Base-by-base conservation (phyloP, 2,888 invertebrate species). In the Pocota personata region DNA sequence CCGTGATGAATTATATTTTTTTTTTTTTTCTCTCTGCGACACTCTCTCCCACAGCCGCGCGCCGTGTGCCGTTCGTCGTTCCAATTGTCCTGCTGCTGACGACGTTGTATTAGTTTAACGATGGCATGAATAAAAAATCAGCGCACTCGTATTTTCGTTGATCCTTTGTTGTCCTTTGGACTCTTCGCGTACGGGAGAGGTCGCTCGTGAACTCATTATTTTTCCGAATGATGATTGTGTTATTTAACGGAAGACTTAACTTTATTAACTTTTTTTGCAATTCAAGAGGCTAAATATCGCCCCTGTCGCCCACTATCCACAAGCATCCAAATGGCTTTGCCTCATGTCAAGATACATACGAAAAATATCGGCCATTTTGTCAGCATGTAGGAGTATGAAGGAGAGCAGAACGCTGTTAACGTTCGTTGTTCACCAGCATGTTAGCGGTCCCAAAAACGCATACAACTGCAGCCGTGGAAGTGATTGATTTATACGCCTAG, bases 401-500 rank as follows among this genome's bases (percentile, higher is more conserved):
- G 55, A 46, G 67, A 75, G 46, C 67, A 40, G 12, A 72, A 60
- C 48, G 55, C 24, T 66, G 57, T 71, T 82, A 69, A 71, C 24
- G 67, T 52, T 76, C 24, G 67, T 52, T 76, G 71, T 77, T 71
- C 48, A 16, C 16, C 62, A 64, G 40, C 75, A 60, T 75, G 75
- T 67, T 48, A 76, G 58, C 12, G 69, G 58, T 6, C 62, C 67
- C 12, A 40, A 75, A 75, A 79, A 80, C 75, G 57, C 69, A 82
- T 48, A 86, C 72, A 82, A 77, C 40, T 62, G 52, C 69, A 76
- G 21, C 77, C 62, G 64, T 66, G 82, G 50, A 82, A 50, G 69
- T 88, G 88, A 88, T 88, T 88, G 88, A 88, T 88, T 88, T 88
- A 87, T 87, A 80, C 84, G 71, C 73, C 78, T 80, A 87, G 87